Percentiles rank a stretch among this genome's conserved stretches.
These are phyloP conservation scores for Sterna hirundo DNA, from an alignment of 2,113 vertebrate species.

Conservation along the genomic window DNA sequence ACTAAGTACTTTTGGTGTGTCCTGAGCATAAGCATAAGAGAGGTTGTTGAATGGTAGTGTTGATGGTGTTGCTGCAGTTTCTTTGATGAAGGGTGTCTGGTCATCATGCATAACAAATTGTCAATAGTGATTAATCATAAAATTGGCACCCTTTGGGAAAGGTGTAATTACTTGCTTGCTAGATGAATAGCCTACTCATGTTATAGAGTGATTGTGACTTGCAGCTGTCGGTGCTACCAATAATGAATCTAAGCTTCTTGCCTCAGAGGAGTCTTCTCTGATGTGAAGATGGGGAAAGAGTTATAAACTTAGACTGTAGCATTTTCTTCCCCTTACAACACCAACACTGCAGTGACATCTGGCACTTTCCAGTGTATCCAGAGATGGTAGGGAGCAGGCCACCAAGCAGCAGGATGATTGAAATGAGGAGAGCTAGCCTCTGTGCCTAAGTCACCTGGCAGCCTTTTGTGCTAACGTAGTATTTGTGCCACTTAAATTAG, in stretches of 20 bases:
- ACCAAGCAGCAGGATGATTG: neutral
- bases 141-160: neutral
- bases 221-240: neutral
- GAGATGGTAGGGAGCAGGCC: neutral
- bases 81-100: neutral
- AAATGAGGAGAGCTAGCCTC: neutral
- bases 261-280: neutral
- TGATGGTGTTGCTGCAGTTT: neutral
- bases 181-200: neutral
- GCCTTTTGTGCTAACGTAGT: neutral
- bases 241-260: neutral
- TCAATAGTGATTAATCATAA: neutral
- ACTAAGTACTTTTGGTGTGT: neutral
- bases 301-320: neutral
- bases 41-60: neutral
- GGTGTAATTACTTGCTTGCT: neutral
- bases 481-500: constrained; percentile 29
- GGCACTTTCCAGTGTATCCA: neutral
- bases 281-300: neutral
- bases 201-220: neutral
- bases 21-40: neutral
- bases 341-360: neutral
- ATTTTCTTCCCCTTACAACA: neutral
- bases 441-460: neutral
- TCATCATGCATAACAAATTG: neutral